Conservation (phyloP, 2,888 invertebrate genomes). For the Microctonus brassicae region DNA sequence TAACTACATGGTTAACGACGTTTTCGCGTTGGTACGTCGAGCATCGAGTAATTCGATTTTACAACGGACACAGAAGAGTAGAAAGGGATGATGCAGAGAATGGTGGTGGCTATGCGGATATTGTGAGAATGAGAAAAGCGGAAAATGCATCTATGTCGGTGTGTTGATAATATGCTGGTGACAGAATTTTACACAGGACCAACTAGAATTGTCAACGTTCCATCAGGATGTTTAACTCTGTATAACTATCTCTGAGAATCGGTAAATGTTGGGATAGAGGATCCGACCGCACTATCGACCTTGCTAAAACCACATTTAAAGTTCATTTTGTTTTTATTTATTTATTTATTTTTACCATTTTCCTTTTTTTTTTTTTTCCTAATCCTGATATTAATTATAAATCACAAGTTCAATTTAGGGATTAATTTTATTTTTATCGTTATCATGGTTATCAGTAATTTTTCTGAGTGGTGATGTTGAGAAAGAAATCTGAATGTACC, state of each 20-base stretch:
- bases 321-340: background rate
- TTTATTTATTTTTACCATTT: background rate
- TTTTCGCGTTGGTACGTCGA: constrained; percentile 65
- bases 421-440: too few relatives aligned
- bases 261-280: background rate
- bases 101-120: constrained; percentile 45
- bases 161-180: constrained; percentile 44
- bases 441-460: too few relatives aligned
- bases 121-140: constrained; percentile 40
- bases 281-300: background rate
- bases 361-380: background rate
- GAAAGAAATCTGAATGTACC: too few relatives aligned
- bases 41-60: constrained; percentile 65
- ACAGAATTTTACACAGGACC: constrained; percentile 44
- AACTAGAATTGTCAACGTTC: constrained; percentile 32
- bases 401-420: too few relatives aligned
- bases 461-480: too few relatives aligned
- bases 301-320: background rate
- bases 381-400: too few relatives aligned
- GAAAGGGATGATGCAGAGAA: constrained; percentile 33
- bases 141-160: constrained; percentile 34
- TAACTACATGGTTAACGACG: constrained; percentile 64
- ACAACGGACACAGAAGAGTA: constrained; percentile 39
- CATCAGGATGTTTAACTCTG: background rate
- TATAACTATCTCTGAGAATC: constrained; percentile 7